Evolutionary conservation across 2,797 vertebrate species (phyloP).

Genomic region (Margarornis squamiger): DNA sequence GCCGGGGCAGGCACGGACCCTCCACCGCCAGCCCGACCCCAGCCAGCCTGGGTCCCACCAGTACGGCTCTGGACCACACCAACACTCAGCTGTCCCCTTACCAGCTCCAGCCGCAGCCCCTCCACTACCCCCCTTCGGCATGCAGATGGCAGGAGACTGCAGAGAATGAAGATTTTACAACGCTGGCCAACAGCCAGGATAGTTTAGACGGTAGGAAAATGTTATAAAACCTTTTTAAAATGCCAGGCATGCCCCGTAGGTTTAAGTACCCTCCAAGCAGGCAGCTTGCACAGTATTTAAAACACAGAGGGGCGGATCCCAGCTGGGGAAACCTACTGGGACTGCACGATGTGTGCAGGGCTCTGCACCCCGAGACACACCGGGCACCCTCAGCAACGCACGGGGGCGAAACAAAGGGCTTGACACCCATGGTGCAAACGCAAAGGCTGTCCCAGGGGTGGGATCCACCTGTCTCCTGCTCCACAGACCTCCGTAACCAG

Average conservation of each 20-base stretch:
- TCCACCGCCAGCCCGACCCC: neutral
- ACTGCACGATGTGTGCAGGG: neutral
- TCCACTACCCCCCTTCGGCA: neutral
- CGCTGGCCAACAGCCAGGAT: neutral
- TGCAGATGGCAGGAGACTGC: slow-evolving; percentile 29
- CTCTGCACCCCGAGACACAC: neutral
- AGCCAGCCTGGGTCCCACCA: neutral
- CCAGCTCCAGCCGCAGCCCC: neutral
- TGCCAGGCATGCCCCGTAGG: neutral
- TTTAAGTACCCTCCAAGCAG: neutral
- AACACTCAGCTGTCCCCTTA: neutral
- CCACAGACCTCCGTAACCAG: accelerated
- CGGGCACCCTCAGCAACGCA: neutral
- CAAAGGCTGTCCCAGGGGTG: neutral
- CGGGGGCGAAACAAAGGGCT: accelerated
- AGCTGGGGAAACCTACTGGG: neutral
- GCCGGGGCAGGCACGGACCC: neutral
- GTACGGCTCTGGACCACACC: neutral
- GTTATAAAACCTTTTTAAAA: slow-evolving; percentile 3
- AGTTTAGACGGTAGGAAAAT: slow-evolving; percentile 14
- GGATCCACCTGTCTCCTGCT: neutral
- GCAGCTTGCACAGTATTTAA: neutral
- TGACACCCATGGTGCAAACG: neutral
- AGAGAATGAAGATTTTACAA: slow-evolving; percentile 23
- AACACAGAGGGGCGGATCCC: neutral